These are phyloP conservation scores for Cephalopterus ornatus DNA, from an alignment of 2,113 vertebrate species.

Conservation along the genomic window DNA sequence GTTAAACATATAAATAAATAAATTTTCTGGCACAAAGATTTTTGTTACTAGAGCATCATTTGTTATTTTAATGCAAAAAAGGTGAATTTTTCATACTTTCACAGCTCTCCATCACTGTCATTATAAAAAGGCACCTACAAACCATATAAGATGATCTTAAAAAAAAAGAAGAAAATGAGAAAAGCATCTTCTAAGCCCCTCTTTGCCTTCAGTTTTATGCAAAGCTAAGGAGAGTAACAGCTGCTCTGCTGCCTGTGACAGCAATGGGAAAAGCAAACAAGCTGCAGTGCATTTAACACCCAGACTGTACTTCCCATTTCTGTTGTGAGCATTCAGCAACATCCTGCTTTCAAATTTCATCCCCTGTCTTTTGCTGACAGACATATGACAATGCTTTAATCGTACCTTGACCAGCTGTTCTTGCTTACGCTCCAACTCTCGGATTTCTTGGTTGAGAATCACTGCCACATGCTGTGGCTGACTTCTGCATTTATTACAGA, in stretches of 20 bases:
- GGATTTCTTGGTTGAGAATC: constrained; percentile 89
- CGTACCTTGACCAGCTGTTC: constrained; percentile 90
- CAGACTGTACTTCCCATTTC: neutral
- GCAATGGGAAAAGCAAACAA: neutral
- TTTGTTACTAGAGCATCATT: neutral
- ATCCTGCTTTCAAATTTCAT: neutral
- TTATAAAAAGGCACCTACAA: neutral
- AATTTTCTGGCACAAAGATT: neutral
- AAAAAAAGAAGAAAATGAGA: neutral
- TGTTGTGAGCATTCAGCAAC: neutral
- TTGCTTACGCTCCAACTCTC: constrained; percentile 86
- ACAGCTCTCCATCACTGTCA: neutral
- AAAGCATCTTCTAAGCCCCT: neutral
- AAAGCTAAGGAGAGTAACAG: neutral
- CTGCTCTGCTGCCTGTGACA: neutral
- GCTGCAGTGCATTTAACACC: neutral
- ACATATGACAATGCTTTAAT: neutral
- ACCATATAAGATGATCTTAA: neutral
- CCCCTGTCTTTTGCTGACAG: neutral
- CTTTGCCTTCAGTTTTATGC: neutral
- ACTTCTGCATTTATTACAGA: constrained; percentile 87
- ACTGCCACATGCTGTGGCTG: constrained; percentile 90
- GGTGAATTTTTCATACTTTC: neutral
- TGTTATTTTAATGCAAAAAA: neutral
- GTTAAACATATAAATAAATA: neutral